Percentiles rank a stretch among this genome's conserved stretches.
These are phyloP conservation scores for Muscina levida DNA, from an alignment of 2,888 invertebrate genomes.

Conservation along the genomic window DNA sequence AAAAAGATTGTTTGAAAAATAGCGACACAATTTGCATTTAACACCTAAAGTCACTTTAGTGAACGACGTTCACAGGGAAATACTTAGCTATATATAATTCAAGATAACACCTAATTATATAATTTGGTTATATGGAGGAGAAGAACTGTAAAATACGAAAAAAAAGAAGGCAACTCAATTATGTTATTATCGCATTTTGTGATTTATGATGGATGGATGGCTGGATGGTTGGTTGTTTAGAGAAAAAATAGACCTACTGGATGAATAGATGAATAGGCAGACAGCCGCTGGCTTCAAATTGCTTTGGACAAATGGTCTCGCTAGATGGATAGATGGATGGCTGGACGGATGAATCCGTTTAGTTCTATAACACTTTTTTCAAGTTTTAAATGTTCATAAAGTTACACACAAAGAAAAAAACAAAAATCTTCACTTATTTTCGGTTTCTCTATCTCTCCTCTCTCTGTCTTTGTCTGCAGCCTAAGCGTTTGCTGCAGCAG, in stretches of 20 bases:
- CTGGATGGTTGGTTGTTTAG: not conserved
- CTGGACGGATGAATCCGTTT: not conserved
- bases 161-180: conserved; percentile 21
- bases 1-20: too few species aligned
- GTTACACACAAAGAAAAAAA: not conserved
- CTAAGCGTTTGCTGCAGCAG: too few species aligned
- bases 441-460: too few species aligned
- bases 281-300: not conserved
- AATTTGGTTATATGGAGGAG: conserved; percentile 48
- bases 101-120: conserved; percentile 48
- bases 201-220: conserved; percentile 33
- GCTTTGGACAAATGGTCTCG: too few species aligned
- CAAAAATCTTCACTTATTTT: too few species aligned
- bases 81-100: conserved; percentile 34
- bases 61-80: conserved; percentile 20
- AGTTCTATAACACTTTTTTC: conserved; percentile 29
- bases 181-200: conserved; percentile 34
- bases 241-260: not conserved
- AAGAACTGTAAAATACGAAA: not conserved
- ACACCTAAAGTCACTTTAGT: not conserved
- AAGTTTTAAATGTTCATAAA: conserved; percentile 14
- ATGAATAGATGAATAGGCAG: not conserved
- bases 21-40: too few species aligned
- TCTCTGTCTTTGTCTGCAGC: too few species aligned
- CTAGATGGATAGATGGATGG: conserved; percentile 14